Conservation (phyloP, 2,797 vertebrate genomes). For the Chromis chromis region DNA sequence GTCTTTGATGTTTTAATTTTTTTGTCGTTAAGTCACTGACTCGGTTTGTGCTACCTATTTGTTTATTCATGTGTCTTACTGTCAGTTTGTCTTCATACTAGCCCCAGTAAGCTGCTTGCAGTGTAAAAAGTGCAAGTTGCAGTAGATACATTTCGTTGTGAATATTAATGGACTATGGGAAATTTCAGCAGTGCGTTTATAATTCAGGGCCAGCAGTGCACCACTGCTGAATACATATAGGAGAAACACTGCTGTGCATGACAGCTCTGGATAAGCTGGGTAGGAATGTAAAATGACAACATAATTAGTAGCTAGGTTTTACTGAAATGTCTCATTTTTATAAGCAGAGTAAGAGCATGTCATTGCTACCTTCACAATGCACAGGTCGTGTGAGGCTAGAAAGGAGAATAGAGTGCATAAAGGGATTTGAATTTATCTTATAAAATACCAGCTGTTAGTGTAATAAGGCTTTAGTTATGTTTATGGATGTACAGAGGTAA, state of each 20-base stretch:
- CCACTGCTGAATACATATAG: neutral
- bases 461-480: neutral
- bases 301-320: neutral
- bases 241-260: neutral
- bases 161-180: slow-evolving; percentile 5
- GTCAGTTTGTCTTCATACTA: neutral
- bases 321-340: neutral
- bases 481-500: neutral
- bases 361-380: neutral
- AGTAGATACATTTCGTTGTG: neutral
- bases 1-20: neutral
- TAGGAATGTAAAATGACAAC: neutral
- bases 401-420: neutral
- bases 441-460: neutral
- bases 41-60: neutral
- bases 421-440: neutral
- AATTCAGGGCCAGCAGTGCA: neutral
- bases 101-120: neutral
- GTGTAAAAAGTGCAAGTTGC: neutral
- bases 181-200: neutral
- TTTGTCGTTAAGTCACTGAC: neutral
- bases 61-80: neutral
- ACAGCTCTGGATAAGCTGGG: neutral
- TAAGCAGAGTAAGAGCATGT: neutral
- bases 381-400: neutral